A percentile compares a stretch with the other conserved stretches of the same genome.
phyloP scores from a whole-genome alignment of 2,797 vertebrate genomes.

The Clarias fuscus region DNA sequence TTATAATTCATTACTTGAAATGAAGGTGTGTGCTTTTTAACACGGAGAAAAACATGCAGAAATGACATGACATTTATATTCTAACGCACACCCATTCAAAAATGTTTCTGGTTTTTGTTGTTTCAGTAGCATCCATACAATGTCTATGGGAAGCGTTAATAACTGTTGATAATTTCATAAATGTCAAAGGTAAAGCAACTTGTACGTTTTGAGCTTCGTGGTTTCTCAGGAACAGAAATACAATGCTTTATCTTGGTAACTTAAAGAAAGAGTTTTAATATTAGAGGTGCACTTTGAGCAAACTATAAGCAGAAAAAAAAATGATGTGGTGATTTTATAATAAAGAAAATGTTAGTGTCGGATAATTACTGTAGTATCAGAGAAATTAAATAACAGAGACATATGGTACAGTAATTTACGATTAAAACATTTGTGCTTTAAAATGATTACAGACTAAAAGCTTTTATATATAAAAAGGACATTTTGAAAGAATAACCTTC shows the following conservation, averaged over 20 bases:
- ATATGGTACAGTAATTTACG: background rate
- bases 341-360: background rate
- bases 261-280: background rate
- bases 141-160: too few species aligned
- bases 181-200: background rate
- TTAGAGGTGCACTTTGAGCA: background rate
- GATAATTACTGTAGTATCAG: background rate
- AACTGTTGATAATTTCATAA: background rate
- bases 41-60: background rate
- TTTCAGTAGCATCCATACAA: background rate
- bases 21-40: slow-evolving; percentile 1
- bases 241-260: background rate
- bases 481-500: background rate
- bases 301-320: background rate
- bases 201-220: background rate
- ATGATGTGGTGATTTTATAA: background rate
- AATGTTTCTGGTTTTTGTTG: background rate
- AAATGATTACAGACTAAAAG: background rate
- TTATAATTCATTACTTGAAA: background rate
- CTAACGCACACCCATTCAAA: background rate
- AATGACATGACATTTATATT: background rate
- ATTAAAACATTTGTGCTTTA: background rate
- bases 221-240: background rate
- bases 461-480: too few species aligned
- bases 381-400: background rate